Evolutionary conservation across 2,797 vertebrate species (phyloP).

Genomic region (Rhyacichthys aspro): DNA sequence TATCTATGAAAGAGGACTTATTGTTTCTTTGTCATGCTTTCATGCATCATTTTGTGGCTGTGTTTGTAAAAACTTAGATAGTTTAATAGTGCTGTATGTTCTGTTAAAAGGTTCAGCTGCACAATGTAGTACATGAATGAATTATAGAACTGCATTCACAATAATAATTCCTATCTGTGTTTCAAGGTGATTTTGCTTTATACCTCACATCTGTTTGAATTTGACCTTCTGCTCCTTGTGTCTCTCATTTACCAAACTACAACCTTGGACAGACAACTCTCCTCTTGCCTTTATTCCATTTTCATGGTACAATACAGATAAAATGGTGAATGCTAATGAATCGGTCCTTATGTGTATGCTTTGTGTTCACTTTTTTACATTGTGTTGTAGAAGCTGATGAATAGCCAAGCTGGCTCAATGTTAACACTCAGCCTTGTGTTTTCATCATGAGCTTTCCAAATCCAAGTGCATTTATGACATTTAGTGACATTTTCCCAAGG

Average conservation of each 20-base stretch:
- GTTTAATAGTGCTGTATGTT: no score
- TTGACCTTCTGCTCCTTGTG: slow-evolving; percentile 36
- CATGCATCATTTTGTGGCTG: no score
- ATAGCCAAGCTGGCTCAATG: slow-evolving; percentile 32
- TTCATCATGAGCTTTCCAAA: slow-evolving; percentile 21
- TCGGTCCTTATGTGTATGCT: slow-evolving; percentile 57
- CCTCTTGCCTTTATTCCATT: slow-evolving; percentile 22
- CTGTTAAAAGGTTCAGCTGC: no score
- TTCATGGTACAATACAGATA: slow-evolving; percentile 32
- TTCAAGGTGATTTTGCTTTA: slow-evolving; percentile 33
- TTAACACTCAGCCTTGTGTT: slow-evolving; percentile 30
- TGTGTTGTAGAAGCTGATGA: slow-evolving; percentile 60
- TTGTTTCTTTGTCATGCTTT: no score
- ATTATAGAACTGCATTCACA: not conserved
- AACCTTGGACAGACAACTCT: slow-evolving; percentile 49
- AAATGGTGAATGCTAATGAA: slow-evolving; percentile 60
- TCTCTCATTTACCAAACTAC: slow-evolving; percentile 36
- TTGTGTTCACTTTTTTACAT: slow-evolving; percentile 62
- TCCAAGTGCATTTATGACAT: no score
- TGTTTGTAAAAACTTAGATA: no score
- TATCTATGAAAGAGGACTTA: no score
- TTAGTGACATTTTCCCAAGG: no score
- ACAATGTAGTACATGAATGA: not conserved
- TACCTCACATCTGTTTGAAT: slow-evolving; percentile 33
- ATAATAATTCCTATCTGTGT: not conserved